Conservation (phyloP, 2,888 invertebrate genomes). For the Leptopterna dolabrata region DNA sequence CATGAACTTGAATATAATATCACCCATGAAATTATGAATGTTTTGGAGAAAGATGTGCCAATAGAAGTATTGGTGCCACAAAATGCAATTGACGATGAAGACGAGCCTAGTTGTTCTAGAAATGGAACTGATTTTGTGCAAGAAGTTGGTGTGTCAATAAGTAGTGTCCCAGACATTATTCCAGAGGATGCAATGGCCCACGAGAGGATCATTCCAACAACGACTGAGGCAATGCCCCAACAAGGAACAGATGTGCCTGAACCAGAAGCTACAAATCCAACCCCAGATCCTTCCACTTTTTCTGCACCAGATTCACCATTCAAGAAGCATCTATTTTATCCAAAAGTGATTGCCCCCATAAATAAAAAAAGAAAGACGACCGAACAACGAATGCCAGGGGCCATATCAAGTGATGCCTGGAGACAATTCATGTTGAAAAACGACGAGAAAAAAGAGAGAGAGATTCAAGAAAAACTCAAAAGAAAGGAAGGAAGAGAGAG, state of each 20-base stretch:
- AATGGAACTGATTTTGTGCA: neutral
- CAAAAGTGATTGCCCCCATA: neutral
- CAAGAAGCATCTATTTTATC: slow-evolving; percentile 1
- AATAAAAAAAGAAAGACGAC: neutral
- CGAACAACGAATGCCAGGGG: slow-evolving; percentile 1
- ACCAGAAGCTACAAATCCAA: neutral
- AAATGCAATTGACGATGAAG: neutral
- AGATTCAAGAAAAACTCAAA: neutral
- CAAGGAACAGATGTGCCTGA: neutral
- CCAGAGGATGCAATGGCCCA: neutral
- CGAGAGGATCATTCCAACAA: neutral
- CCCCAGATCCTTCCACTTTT: neutral
- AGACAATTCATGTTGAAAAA: neutral
- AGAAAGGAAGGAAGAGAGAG: no score
- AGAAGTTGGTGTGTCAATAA: neutral
- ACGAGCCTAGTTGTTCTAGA: neutral
- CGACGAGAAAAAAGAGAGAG: neutral
- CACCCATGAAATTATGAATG: neutral
- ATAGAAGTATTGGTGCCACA: neutral
- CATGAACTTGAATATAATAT: neutral
- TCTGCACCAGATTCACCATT: neutral
- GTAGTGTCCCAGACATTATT: slow-evolving; percentile 12
- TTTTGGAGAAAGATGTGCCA: neutral
- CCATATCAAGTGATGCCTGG: neutral
- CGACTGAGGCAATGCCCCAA: neutral